These are phyloP conservation scores for Neogobius melanostomus DNA, from an alignment of 2,113 vertebrate genomes.

Conservation along the genomic window DNA sequence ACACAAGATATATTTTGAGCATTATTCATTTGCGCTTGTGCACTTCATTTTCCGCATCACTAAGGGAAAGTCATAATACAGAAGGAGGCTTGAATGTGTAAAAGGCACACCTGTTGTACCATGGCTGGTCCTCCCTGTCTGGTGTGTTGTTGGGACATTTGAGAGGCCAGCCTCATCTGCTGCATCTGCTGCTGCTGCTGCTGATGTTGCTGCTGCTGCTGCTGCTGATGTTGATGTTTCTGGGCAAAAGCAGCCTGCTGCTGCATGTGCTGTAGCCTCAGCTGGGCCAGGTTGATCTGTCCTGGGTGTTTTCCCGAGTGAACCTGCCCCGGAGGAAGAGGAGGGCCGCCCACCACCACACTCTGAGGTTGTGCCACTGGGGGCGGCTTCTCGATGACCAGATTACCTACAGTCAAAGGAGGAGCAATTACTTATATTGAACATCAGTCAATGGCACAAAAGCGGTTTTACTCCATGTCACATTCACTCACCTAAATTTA, in stretches of 20 bases:
- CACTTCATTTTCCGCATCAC: background rate
- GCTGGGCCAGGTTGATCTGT: slow-evolving; percentile 97
- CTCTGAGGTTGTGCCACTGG: slow-evolving; percentile 83
- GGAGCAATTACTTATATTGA: background rate
- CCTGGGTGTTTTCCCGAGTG: slow-evolving; percentile 86
- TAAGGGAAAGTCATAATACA: too few species aligned
- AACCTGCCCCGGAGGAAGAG: slow-evolving; percentile 88
- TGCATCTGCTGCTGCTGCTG: slow-evolving; percentile 88
- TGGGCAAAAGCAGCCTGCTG: slow-evolving; percentile 88
- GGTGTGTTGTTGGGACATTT: slow-evolving; percentile 83
- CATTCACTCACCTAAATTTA: slow-evolving; percentile 88
- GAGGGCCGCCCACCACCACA: slow-evolving; percentile 85
- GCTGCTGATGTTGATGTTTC: slow-evolving; percentile 71
- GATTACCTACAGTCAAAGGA: slow-evolving; percentile 81
- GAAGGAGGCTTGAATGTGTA: too few species aligned
- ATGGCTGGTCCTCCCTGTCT: slow-evolving; percentile 84
- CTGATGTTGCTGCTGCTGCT: slow-evolving; percentile 90
- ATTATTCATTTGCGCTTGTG: background rate
- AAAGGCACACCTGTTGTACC: slow-evolving; percentile 84
- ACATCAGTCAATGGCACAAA: background rate
- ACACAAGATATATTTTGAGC: background rate
- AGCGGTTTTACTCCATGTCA: background rate
- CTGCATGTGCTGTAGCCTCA: slow-evolving; percentile 96
- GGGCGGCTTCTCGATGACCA: slow-evolving; percentile 93
- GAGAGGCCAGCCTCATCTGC: slow-evolving; percentile 94